phyloP scores from a whole-genome alignment of 2,113 vertebrate species.

The Prochilodus magdalenae region DNA sequence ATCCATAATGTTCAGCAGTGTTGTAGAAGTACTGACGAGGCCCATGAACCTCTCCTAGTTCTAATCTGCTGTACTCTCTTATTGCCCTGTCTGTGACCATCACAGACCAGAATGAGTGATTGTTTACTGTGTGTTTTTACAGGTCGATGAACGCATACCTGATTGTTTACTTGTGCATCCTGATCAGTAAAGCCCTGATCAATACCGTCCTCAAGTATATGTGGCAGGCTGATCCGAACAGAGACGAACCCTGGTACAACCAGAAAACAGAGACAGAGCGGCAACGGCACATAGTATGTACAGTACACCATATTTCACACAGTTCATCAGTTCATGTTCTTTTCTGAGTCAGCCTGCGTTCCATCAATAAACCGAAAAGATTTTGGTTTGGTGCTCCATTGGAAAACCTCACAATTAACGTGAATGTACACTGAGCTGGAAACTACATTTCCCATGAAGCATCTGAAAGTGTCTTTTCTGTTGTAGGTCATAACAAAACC shows the following conservation, averaged over 20 bases:
- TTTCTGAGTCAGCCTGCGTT: too few relatives aligned
- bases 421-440: too few relatives aligned
- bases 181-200: constrained; percentile 92
- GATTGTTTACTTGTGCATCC: constrained; percentile 95
- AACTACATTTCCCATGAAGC: constrained; percentile 13
- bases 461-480: neutral
- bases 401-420: too few relatives aligned
- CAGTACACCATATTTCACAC: neutral
- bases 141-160: constrained; percentile 98
- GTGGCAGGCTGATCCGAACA: constrained; percentile 89
- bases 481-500: neutral
- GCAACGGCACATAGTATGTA: constrained; percentile 86
- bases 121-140: constrained; percentile 33
- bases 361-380: too few relatives aligned
- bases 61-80: too few relatives aligned
- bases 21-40: too few relatives aligned
- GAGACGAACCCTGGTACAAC: constrained; percentile 95
- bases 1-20: too few relatives aligned
- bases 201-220: constrained; percentile 91
- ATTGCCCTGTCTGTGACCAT: neutral
- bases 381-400: too few relatives aligned
- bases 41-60: too few relatives aligned
- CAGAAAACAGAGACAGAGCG: constrained; percentile 86
- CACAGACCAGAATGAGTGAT: neutral
- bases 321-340: too few relatives aligned